phyloP scores from a whole-genome alignment of 2,113 vertebrate genomes.

The Fregata magnificens region DNA sequence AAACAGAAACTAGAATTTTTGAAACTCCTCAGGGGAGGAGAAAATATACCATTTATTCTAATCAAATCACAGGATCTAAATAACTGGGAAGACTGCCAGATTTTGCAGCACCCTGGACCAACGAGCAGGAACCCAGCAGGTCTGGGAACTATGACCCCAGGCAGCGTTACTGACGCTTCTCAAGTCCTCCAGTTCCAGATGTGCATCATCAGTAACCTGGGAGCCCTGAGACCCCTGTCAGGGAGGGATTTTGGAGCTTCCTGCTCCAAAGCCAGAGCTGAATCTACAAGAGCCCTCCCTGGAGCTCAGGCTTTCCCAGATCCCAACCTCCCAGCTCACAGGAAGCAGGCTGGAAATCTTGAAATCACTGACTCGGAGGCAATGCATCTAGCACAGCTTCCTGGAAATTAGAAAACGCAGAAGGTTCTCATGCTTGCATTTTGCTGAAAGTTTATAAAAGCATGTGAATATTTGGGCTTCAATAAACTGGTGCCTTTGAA shows the following conservation, averaged over 20 bases:
- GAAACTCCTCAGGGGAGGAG: background rate
- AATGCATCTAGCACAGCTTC: background rate
- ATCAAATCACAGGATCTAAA: background rate
- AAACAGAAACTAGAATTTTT: background rate
- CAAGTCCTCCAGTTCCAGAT: background rate
- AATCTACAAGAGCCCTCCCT: background rate
- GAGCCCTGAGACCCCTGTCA: background rate
- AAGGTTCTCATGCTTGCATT: background rate
- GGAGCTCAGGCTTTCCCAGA: background rate
- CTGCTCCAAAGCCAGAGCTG: background rate
- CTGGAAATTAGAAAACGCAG: background rate
- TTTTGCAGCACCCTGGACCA: background rate
- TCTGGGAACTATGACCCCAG: background rate
- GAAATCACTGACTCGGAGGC: background rate
- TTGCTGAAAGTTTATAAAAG: background rate
- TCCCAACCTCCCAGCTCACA: background rate
- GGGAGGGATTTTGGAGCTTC: background rate
- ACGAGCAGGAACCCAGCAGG: background rate
- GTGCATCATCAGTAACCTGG: background rate
- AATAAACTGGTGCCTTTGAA: background rate
- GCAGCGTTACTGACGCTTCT: background rate
- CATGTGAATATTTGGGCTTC: background rate
- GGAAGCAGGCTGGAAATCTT: background rate
- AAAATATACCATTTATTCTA: background rate
- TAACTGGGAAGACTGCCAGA: background rate